Evolutionary conservation across 2,888 invertebrate species (phyloP).

Genomic region (Zaprionus obscuricornis): DNA sequence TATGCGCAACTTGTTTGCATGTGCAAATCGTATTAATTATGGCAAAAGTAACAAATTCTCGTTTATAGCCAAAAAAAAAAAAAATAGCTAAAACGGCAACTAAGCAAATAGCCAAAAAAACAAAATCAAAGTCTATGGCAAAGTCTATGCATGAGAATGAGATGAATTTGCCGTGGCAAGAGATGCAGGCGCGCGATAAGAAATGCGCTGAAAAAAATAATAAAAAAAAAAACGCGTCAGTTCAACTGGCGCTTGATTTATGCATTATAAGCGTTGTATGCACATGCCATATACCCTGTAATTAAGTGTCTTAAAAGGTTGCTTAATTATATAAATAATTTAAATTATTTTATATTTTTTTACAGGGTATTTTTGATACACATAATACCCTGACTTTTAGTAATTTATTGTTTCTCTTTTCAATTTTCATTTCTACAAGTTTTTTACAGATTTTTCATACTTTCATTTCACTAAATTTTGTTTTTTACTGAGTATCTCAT

Average conservation of each 20-base stretch:
- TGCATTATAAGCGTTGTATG: slow-evolving; percentile 47
- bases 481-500: slow-evolving; percentile 16
- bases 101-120: slow-evolving; percentile 35
- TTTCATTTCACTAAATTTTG: neutral
- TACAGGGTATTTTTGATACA: too few relatives aligned
- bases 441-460: too few relatives aligned
- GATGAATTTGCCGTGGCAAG: slow-evolving; percentile 72
- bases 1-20: slow-evolving; percentile 73
- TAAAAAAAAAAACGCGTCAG: slow-evolving; percentile 62
- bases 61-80: slow-evolving; percentile 12
- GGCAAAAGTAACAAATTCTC: slow-evolving; percentile 41
- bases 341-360: too few relatives aligned
- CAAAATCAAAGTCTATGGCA: slow-evolving; percentile 50
- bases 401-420: too few relatives aligned
- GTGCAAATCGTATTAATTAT: slow-evolving; percentile 81
- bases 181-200: slow-evolving; percentile 71
- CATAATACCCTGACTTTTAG: too few relatives aligned
- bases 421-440: too few relatives aligned
- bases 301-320: neutral
- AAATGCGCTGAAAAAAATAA: slow-evolving; percentile 60
- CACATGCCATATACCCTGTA: slow-evolving; percentile 29
- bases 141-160: slow-evolving; percentile 52
- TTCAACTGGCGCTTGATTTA: slow-evolving; percentile 56
- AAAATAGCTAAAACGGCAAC: slow-evolving; percentile 15
- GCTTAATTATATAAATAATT: too few relatives aligned